Evolutionary conservation across 2,113 vertebrate genomes (phyloP), one percentile per base, ranked within the genome.

Genomic region (Pleuronectes platessa): DNA sequence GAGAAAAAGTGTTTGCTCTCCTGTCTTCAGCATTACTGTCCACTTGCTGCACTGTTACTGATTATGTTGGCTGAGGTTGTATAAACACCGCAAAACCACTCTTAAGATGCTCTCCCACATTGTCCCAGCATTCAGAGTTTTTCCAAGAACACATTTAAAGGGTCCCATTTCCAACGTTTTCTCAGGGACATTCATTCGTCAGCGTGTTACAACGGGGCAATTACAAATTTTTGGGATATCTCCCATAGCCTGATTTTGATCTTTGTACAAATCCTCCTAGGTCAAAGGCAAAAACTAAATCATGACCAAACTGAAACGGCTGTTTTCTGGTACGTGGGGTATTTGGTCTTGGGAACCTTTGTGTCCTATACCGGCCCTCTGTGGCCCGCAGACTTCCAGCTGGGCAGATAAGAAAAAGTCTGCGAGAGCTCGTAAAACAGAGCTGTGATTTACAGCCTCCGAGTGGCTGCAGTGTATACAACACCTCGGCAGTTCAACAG

Each of bases 1-100:
- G 75, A 90, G 86, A 91, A 88, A 92, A 92, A 89, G 88, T 89
- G 87, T 92, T 93, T 89, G 83, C 85, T 92, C 91, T 93, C 87
- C 92, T 94, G 91, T 93, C 92, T 91, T 94, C 90, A 92, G 91
- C 92, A 88, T 90, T 83, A 79, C 79, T 78, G 71, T 83, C 83
- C 72, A 84, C 86, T 90, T 79, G 83, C 78, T 85, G 11, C 87
- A 69, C 87, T 91, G 81, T 90, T 86, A 86, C 74, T 86, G 86
- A 92, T 92, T 85, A 82, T 86, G 70, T 88, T 90, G 83, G 90
- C 88, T 63, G 64, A 85, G 70, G 81, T 92, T 81, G 89, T 91
- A 82, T 92, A 78, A 93, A 91, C 91, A 92, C 26, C 20, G 62
- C 72, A 66, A 70, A 74, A 79, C 73, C 71, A 61, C 85, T 85